Base-by-base conservation (phyloP, 2,113 vertebrate species). In the Ptychochromis oligacanthus region DNA sequence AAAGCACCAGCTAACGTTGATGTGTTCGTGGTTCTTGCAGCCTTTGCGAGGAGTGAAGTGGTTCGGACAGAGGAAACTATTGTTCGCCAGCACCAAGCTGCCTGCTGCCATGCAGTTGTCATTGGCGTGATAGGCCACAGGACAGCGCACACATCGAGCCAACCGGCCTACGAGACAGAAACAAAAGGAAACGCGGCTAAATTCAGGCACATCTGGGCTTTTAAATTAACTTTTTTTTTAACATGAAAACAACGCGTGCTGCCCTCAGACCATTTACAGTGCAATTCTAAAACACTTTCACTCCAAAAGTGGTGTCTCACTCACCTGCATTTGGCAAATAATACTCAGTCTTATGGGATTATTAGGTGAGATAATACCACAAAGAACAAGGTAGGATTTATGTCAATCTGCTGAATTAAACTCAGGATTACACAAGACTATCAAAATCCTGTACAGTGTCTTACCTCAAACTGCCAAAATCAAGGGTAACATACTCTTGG, bases 1-100 rank as follows among this genome's bases (percentile, higher is more conserved):
- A 38, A 99, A 99, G 94, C 98, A 99, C 98, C 98, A 99, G 96
- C 98, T 99, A 70, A 99, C 98, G 10, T 99, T 99, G 93, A 99
- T 97, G 88, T 99, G 98, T 77, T 99, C 98, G 0, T 99, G 98
- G 94, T 99, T 99, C 87, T 97, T 97, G 93, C 96, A 99, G 83
- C 98, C 98, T 78, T 98, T 96, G 56, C 98, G 96, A 0, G 98
- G 96, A 2, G 96, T 97, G 93, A 99, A 99, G 95, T 99, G 98
- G 91, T 98, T 99, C 52, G 98, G 98, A 88, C 98, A 99, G 91
- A 99, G 97, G 92, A 99, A 98, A 85, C 97, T 98, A 93, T 99
- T 99, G 94, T 98, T 99, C 62, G 98, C 98, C 17, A 99, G 96
- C 57, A 98, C 96, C 89, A 99, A 94, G 3, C 98, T 98, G 7